Percentiles rank a stretch among this genome's conserved stretches.
Conservation (phyloP, 2,888 invertebrate species). For the Drosophila meridionalis region DNA sequence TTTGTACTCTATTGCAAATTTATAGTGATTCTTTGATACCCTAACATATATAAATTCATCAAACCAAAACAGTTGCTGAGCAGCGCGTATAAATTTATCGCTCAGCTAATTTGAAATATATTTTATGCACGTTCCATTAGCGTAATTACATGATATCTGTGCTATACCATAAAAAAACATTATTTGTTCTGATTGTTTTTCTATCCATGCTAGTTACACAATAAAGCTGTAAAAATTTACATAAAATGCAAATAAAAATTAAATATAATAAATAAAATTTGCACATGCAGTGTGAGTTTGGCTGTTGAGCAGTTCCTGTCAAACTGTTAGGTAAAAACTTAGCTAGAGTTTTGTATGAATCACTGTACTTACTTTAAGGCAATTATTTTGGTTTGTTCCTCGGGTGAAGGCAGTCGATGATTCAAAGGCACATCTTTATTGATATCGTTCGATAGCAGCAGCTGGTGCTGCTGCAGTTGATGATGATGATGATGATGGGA, state of each 20-base stretch:
- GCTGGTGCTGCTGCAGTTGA: slow-evolving; percentile 53
- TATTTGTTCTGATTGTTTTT: slow-evolving; percentile 30
- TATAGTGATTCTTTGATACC: not conserved
- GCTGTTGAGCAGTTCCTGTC: not conserved
- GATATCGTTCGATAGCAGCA: slow-evolving; percentile 83
- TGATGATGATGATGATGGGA: slow-evolving; percentile 34
- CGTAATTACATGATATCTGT: not conserved
- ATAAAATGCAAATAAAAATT: slow-evolving; percentile 71
- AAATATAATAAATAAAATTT: slow-evolving; percentile 54
- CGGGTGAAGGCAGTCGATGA: slow-evolving; percentile 94
- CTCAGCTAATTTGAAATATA: not conserved
- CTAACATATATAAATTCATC: not conserved
- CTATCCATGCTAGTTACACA: slow-evolving; percentile 27
- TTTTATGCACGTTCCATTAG: not conserved
- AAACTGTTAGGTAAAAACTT: slow-evolving; percentile 1
- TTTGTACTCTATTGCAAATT: not conserved
- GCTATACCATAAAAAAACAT: slow-evolving; percentile 15
- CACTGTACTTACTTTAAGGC: slow-evolving; percentile 90
- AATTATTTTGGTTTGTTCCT: slow-evolving; percentile 93
- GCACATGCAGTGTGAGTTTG: slow-evolving; percentile 27
- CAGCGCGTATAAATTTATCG: not conserved
- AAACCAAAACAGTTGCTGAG: not conserved
- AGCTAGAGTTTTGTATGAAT: not conserved
- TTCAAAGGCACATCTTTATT: slow-evolving; percentile 88
- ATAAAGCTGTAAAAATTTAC: slow-evolving; percentile 58